Evolutionary conservation across 2,113 vertebrate genomes (phyloP).

Genomic region (Megaleporinus macrocephalus): DNA sequence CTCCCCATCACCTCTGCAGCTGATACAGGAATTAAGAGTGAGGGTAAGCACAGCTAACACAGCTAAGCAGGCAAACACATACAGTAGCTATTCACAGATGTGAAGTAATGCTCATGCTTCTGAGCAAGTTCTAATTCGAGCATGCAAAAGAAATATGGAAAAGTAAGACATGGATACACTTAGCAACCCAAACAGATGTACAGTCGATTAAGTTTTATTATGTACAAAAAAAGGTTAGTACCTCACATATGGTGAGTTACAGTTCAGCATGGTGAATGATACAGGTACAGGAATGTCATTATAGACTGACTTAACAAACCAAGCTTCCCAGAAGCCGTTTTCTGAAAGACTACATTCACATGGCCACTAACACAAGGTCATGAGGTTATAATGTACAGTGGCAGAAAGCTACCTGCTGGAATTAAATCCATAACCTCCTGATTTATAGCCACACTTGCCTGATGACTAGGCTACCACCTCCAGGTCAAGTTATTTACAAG

Average conservation of each 20-base stretch:
- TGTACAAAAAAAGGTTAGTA: too few relatives aligned
- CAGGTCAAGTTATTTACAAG: too few relatives aligned
- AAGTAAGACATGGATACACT: background rate
- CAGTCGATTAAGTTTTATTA: background rate
- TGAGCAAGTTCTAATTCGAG: conserved; percentile 39
- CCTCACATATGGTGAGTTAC: background rate
- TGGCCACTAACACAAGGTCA: background rate
- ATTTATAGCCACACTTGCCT: background rate
- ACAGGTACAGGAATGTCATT: background rate
- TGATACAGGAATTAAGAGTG: conserved; percentile 76
- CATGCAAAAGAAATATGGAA: background rate
- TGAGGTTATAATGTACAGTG: background rate
- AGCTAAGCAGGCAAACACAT: conserved; percentile 10
- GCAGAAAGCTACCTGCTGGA: background rate
- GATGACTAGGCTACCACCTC: background rate
- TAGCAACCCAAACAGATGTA: background rate
- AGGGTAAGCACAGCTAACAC: conserved; percentile 8
- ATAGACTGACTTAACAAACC: background rate
- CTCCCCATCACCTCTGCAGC: conserved; percentile 83
- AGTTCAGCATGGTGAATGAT: background rate
- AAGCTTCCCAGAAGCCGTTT: background rate
- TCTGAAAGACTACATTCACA: background rate
- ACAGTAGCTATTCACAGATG: conserved; percentile 29
- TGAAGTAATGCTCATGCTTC: conserved; percentile 38
- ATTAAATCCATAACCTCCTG: background rate